Conservation (phyloP, 2,888 invertebrate species). For the Sinelater perroti region DNA sequence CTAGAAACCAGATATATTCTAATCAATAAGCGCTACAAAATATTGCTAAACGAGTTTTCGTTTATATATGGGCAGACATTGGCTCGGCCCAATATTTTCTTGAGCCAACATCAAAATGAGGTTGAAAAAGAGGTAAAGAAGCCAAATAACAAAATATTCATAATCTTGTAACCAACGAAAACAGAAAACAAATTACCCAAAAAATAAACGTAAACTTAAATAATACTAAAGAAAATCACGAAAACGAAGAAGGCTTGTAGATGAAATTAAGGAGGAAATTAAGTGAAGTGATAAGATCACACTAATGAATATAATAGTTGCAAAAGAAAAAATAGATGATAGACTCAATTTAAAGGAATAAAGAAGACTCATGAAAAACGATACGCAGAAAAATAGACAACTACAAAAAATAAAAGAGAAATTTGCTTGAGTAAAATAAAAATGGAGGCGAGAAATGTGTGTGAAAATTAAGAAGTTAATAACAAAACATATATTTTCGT, state of each 20-base stretch:
- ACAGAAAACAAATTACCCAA: neutral
- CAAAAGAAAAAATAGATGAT: neutral
- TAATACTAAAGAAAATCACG: neutral
- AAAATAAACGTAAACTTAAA: neutral
- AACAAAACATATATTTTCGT: too few relatives aligned
- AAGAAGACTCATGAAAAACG: neutral
- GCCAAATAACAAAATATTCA: neutral
- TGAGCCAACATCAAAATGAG: neutral
- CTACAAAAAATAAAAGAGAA: neutral
- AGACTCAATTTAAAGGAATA: neutral
- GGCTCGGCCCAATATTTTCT: neutral
- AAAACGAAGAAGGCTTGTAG: too few relatives aligned
- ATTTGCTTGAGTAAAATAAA: neutral
- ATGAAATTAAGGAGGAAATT: too few relatives aligned
- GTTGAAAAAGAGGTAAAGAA: neutral
- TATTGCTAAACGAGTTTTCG: neutral
- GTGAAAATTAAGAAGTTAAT: neutral
- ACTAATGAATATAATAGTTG: neutral
- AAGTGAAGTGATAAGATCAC: too few relatives aligned
- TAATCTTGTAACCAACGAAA: neutral
- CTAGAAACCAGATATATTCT: slow-evolving; percentile 2
- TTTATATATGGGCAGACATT: neutral
- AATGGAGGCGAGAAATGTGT: neutral
- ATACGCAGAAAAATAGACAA: neutral
- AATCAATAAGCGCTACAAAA: neutral